These are phyloP conservation scores for Lepas anatifera DNA, from an alignment of 2,888 invertebrate genomes.

Conservation along the genomic window DNA sequence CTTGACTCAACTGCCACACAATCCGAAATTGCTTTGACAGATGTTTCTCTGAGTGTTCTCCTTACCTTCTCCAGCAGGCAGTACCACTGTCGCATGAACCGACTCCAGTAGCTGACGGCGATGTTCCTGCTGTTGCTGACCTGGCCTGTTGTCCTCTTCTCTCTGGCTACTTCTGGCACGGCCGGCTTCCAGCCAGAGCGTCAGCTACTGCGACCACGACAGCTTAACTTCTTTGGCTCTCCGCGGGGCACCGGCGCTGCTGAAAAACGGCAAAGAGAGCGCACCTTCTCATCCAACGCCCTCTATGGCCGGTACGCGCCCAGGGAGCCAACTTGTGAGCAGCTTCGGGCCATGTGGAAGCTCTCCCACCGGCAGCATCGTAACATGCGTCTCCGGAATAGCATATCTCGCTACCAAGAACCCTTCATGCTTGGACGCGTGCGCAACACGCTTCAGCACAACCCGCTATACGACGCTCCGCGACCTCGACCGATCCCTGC, in stretches of 20 bases:
- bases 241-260: neutral
- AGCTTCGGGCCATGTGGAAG: conserved; percentile 81
- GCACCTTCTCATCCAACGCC: neutral
- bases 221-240: too few species aligned
- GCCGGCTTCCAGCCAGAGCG: too few species aligned
- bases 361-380: conserved; percentile 78
- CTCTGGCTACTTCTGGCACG: too few species aligned
- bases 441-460: neutral
- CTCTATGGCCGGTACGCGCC: neutral
- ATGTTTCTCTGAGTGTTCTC: too few species aligned
- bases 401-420: conserved; percentile 68
- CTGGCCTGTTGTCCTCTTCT: too few species aligned
- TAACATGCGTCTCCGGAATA: conserved; percentile 74
- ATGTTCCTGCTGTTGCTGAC: too few species aligned
- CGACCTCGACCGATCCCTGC: conserved; percentile 40
- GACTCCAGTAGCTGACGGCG: too few species aligned
- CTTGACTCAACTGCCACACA: too few species aligned
- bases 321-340: conserved; percentile 70
- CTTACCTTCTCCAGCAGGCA: too few species aligned
- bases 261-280: neutral
- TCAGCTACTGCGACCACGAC: too few species aligned
- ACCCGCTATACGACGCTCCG: neutral
- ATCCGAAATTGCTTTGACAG: too few species aligned
- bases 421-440: conserved; percentile 48
- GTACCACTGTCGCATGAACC: too few species aligned